phyloP scores from a whole-genome alignment of 2,888 invertebrate genomes.

The Callimorpha dominula region DNA sequence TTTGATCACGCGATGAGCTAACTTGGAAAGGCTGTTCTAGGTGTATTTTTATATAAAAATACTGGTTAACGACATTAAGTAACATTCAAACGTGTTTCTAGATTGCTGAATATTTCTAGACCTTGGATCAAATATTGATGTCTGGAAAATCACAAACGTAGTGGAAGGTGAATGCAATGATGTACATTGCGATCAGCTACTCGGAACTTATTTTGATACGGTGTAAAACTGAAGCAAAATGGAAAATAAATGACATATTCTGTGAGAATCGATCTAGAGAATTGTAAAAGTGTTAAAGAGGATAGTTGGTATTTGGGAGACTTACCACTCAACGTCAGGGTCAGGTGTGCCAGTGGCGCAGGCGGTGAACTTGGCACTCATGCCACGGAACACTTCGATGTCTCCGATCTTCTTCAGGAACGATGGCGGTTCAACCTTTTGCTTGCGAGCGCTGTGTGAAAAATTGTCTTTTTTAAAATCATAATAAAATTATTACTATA shows the following conservation, averaged over 20 bases:
- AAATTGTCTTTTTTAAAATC: not conserved
- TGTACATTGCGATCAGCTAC: not conserved
- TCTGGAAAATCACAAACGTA: not conserved
- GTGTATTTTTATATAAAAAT: no score
- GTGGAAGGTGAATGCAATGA: conserved; percentile 1
- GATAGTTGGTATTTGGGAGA: not conserved
- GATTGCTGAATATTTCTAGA: no score
- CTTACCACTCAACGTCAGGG: conserved; percentile 91
- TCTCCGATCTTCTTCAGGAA: conserved; percentile 97
- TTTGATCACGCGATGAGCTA: no score
- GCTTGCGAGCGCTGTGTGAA: conserved; percentile 89
- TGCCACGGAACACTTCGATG: conserved; percentile 94
- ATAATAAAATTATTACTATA: not conserved
- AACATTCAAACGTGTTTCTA: no score
- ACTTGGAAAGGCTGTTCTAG: no score
- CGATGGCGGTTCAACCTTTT: conserved; percentile 93
- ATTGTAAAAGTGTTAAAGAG: no score
- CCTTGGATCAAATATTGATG: no score
- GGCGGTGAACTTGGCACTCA: conserved; percentile 97
- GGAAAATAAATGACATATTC: not conserved
- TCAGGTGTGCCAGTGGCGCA: conserved; percentile 95
- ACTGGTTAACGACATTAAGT: no score
- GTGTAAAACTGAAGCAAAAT: not conserved
- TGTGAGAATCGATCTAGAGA: not conserved
- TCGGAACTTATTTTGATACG: not conserved